A percentile compares a stretch with the other conserved stretches of the same genome.
Evolutionary conservation across 2,797 vertebrate species (phyloP).

Genomic region (Enteromius fasciolatus): DNA sequence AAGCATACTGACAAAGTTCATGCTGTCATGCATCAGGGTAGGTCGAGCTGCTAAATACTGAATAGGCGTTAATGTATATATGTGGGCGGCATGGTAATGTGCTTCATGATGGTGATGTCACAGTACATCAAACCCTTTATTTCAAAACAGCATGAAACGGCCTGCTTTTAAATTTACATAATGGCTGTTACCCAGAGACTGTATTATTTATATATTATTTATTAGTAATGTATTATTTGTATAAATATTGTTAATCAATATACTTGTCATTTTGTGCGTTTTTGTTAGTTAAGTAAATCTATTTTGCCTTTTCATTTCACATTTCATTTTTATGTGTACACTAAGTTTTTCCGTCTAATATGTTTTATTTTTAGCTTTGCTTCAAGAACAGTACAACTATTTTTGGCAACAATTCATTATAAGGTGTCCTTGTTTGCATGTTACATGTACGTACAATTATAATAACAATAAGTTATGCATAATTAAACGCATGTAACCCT

Average conservation of each 20-base stretch:
- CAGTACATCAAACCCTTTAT: slow-evolving; percentile 17
- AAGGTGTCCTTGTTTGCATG: too few relatives aligned
- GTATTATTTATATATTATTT: not conserved
- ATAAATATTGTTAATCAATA: not conserved
- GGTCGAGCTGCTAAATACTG: slow-evolving; percentile 8
- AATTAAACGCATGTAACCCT: too few relatives aligned
- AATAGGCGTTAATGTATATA: slow-evolving; percentile 2
- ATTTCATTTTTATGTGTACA: not conserved
- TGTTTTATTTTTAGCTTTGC: not conserved
- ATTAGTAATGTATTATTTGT: too few relatives aligned
- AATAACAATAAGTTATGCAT: too few relatives aligned
- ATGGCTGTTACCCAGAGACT: not conserved
- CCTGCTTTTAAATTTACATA: not conserved
- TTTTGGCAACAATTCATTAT: too few relatives aligned
- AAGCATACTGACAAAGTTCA: not conserved
- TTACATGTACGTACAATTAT: too few relatives aligned
- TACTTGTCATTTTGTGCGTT: not conserved
- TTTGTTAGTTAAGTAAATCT: too few relatives aligned
- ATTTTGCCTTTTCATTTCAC: not conserved
- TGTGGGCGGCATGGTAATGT: slow-evolving; percentile 22
- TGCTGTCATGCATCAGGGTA: not conserved
- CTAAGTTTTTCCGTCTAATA: slow-evolving; percentile 10
- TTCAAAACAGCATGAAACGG: not conserved
- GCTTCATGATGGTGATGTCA: slow-evolving; percentile 11
- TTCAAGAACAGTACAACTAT: not conserved